A percentile compares a stretch with the other conserved stretches of the same genome.
Conservation (phyloP, 1,140 invertebrate genomes). For the Riptortus pedestris region DNA sequence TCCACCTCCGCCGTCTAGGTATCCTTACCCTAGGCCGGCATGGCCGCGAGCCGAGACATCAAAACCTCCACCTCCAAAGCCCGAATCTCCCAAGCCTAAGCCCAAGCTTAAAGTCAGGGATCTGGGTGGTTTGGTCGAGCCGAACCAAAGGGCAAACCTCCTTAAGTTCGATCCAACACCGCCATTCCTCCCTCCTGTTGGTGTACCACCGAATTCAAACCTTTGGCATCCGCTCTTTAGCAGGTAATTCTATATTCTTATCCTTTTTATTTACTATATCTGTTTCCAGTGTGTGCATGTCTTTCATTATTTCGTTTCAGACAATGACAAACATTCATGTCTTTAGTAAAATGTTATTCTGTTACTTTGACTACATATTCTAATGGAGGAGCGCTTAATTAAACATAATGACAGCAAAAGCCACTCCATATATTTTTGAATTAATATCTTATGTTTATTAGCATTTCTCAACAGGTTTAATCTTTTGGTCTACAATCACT, state of each 20-base stretch:
- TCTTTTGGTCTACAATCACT: no score
- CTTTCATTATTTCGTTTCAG: no score
- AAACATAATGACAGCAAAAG: no score
- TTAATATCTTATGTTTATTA: no score
- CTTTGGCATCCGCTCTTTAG: conserved; percentile 60
- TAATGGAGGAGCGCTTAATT: no score
- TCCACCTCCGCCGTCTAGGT: conserved; percentile 3
- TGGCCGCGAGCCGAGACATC: conserved; percentile 13
- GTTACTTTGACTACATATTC: no score
- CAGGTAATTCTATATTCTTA: conserved; percentile 42
- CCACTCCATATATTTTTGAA: no score
- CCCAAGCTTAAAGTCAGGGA: conserved; percentile 39
- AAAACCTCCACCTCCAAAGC: background rate
- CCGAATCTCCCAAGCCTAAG: conserved; percentile 37
- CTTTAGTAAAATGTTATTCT: no score
- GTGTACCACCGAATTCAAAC: conserved; percentile 44
- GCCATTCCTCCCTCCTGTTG: conserved; percentile 35
- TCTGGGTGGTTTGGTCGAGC: conserved; percentile 39
- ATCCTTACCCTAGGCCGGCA: conserved; percentile 8
- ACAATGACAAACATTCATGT: no score
- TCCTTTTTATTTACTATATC: background rate
- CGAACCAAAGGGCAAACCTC: conserved; percentile 32
- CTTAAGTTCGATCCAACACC: conserved; percentile 37
- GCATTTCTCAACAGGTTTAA: no score
- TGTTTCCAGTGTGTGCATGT: no score